These are phyloP conservation scores for Lepidochitona cinerea DNA, from an alignment of 2,888 invertebrate genomes.

Conservation along the genomic window DNA sequence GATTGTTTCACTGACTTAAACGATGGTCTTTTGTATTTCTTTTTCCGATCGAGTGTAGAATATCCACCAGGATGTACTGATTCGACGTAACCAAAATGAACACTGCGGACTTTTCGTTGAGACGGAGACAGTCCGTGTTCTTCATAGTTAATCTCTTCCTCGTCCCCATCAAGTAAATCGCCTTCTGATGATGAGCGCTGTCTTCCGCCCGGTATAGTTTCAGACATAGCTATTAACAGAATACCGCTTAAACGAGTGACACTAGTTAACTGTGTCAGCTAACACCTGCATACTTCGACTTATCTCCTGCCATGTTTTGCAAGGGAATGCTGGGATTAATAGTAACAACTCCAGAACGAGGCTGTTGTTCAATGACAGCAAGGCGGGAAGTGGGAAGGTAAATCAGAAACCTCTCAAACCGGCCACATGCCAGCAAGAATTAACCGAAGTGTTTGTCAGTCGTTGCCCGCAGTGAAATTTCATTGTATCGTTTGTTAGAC, in stretches of 20 bases:
- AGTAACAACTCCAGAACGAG: not conserved
- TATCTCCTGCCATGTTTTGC: not conserved
- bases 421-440: too few relatives aligned
- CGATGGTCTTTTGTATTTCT: conserved; percentile 35
- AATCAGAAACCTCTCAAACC: too few relatives aligned
- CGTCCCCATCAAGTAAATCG: conserved; percentile 46
- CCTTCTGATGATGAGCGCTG: conserved; percentile 52
- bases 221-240: not conserved
- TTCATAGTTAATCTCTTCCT: conserved; percentile 18
- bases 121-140: conserved; percentile 14
- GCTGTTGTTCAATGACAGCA: not conserved
- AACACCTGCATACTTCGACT: not conserved
- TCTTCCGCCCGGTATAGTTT: conserved; percentile 49
- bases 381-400: not conserved
- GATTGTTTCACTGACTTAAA: conserved; percentile 55
- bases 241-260: not conserved
- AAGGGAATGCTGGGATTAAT: not conserved
- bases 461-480: too few relatives aligned
- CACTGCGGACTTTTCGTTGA: conserved; percentile 40
- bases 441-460: too few relatives aligned
- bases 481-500: too few relatives aligned
- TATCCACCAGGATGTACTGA: not conserved
- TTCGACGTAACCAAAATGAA: not conserved
- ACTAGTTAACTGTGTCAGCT: not conserved
- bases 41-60: conserved; percentile 23